Evolutionary conservation across 2,797 vertebrate genomes (phyloP).

Genomic region (Pelochelys cantorii): DNA sequence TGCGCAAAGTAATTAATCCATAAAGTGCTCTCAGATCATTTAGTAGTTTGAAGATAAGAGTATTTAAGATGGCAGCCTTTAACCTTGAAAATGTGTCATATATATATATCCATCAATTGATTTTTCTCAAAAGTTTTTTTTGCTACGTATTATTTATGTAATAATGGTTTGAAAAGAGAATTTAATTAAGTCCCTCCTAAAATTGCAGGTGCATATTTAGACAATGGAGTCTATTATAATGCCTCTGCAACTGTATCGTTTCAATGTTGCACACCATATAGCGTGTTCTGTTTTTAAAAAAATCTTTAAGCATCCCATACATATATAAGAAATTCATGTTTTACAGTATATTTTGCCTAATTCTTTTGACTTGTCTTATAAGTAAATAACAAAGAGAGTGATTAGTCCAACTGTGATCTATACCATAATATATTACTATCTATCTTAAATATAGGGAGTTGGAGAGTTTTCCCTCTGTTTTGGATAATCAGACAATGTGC

Average conservation of each 20-base stretch:
- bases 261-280: too few species aligned
- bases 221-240: background rate
- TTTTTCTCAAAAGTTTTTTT: too few species aligned
- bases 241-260: background rate
- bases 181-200: background rate
- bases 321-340: too few species aligned
- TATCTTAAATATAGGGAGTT: background rate
- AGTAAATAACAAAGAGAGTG: too few species aligned
- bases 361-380: too few species aligned
- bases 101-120: background rate
- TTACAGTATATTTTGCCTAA: too few species aligned
- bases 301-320: too few species aligned
- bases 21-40: background rate
- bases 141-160: too few species aligned
- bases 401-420: background rate
- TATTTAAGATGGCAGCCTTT: background rate
- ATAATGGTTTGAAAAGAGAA: background rate
- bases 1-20: background rate
- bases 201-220: background rate
- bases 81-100: background rate
- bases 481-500: background rate
- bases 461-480: rapidly evolving
- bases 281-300: too few species aligned
- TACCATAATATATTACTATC: background rate
- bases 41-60: background rate